These are phyloP conservation scores for Elgaria multicarinata DNA, from an alignment of 2,113 vertebrate genomes.

Conservation along the genomic window DNA sequence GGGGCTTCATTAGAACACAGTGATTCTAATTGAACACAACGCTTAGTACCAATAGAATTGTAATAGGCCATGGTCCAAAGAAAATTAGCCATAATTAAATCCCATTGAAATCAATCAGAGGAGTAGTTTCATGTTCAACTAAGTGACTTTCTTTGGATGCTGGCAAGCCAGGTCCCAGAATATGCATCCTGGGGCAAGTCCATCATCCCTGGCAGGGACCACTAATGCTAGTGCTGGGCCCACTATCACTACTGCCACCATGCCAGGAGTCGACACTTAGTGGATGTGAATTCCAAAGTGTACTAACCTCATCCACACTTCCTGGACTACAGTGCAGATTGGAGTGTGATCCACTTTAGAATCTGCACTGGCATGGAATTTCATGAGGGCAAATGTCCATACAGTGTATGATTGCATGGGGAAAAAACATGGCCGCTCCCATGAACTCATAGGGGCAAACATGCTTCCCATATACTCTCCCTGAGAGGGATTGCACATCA, in stretches of 20 bases:
- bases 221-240: no score
- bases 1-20: neutral
- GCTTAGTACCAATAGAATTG: neutral
- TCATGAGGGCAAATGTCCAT: no score
- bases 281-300: neutral
- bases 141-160: neutral
- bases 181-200: no score
- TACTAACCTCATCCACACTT: neutral
- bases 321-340: neutral
- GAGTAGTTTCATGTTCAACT: neutral
- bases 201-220: no score
- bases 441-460: no score
- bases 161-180: neutral
- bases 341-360: no score
- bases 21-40: neutral
- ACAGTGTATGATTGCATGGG: no score
- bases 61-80: neutral
- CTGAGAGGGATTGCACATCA: no score
- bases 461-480: no score
- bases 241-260: no score
- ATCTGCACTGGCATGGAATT: no score
- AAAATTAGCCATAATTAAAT: neutral
- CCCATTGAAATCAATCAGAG: neutral
- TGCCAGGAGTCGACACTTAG: neutral
- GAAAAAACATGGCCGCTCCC: no score